Conservation (phyloP, 2,888 invertebrate species). For the Halictus quadricinctus region DNA sequence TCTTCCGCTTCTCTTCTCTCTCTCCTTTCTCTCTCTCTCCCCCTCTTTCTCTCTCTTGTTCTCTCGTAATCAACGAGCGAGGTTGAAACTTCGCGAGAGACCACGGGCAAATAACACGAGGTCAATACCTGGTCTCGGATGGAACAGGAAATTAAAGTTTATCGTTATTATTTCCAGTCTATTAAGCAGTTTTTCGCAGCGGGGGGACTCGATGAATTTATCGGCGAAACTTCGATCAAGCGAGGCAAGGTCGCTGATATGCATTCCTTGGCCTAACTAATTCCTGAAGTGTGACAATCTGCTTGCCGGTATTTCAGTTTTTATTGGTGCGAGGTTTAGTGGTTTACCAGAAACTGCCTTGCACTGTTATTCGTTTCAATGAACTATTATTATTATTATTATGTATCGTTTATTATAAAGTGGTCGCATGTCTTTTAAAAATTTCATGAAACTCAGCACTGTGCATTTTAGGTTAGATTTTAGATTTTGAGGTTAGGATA, state of each 20-base stretch:
- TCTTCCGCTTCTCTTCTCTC: constrained; percentile 14
- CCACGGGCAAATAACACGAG: constrained; percentile 29
- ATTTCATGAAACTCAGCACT: too few relatives aligned
- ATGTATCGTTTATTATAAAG: too few relatives aligned
- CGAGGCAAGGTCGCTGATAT: constrained; percentile 31
- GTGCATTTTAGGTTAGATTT: too few relatives aligned
- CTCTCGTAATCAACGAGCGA: constrained; percentile 29
- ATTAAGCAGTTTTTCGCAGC: constrained; percentile 33
- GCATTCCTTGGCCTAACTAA: constrained; percentile 48
- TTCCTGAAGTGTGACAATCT: constrained; percentile 24
- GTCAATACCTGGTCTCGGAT: constrained; percentile 32
- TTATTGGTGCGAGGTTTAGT: not conserved
- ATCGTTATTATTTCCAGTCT: constrained; percentile 30
- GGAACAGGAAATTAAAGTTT: constrained; percentile 45
- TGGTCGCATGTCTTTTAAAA: too few relatives aligned
- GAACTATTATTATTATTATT: too few relatives aligned
- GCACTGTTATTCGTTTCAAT: too few relatives aligned
- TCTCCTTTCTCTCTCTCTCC: not conserved
- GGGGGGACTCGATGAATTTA: constrained; percentile 10
- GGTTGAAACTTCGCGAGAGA: constrained; percentile 1
- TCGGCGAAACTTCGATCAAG: constrained; percentile 4
- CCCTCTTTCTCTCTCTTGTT: not conserved
- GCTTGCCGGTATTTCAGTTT: not conserved
- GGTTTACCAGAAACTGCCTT: not conserved
- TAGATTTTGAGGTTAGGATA: too few relatives aligned